Evolutionary conservation across 1,140 invertebrate species (phyloP), one percentile per base, ranked within the genome.

Genomic region (Ruditapes philippinarum): DNA sequence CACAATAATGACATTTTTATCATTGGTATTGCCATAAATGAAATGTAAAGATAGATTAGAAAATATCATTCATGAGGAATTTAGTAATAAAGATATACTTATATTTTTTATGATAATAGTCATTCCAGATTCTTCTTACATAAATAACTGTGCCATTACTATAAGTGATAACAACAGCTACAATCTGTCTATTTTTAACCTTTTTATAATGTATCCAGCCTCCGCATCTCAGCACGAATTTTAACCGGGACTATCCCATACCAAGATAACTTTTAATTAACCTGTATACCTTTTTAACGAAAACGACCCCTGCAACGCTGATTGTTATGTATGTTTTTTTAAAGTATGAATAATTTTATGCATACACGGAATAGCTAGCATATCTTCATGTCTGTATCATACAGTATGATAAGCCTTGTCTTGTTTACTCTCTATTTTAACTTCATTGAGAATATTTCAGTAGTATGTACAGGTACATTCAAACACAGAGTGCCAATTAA

Each of bases 381-480:
- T 70, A 38, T 17, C 65, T 38, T 11, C 33, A 70, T 19, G 65
- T 70, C 17, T 70, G 25, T 70, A 70, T 65, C 60, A 70, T 38
- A n/a, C 25, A n/a, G 14, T 0, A 2, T 70, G 9, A 40, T 70
- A 4, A 62, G 57, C 25, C 28, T 28, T 11, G 7, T n/a, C 28
- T 62, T 62, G 57, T 62, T 62, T 62, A 62, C 57, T 62, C 57
- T 28, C n/a, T 25, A 28, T 7, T 38, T 17, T 17, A 14, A n/a
- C 14, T 70, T 70, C 65, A 70, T 70, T 70, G 65, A 70, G 31
- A 14, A 38, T 22, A 7, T 70, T 33, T 70, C 9, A 2, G n/a
- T n/a, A n/a, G n/a, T n/a, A n/a, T n/a, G n/a, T 70, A 70, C 65
- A 70, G 65, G 65, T 70, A 70, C 0, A 38, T 1, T 70, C 65